Percentiles rank a stretch among this genome's conserved stretches.
Conservation (phyloP, 2,888 invertebrate species). For the Rhingia rostrata region DNA sequence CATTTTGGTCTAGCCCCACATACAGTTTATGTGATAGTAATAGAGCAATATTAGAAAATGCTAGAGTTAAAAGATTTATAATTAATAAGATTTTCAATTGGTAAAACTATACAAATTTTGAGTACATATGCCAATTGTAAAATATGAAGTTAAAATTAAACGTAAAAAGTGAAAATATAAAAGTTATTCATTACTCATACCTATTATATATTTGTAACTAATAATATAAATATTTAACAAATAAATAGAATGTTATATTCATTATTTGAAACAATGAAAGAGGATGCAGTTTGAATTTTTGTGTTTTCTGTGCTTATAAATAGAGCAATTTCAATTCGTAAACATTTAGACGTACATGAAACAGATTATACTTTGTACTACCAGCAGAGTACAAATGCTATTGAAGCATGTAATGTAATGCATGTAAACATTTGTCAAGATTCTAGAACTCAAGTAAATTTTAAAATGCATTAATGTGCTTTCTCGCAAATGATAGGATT, state of each 20-base stretch:
- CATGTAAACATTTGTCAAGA: too few relatives aligned
- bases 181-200: not conserved
- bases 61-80: not conserved
- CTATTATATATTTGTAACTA: not conserved
- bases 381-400: too few relatives aligned
- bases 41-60: slow-evolving; percentile 15
- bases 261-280: not conserved
- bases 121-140: slow-evolving; percentile 12
- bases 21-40: slow-evolving; percentile 7
- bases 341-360: too few relatives aligned
- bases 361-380: too few relatives aligned
- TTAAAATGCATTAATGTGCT: too few relatives aligned
- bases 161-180: not conserved
- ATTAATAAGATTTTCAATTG: not conserved
- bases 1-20: not conserved
- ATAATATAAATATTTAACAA: not conserved
- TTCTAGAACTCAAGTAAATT: too few relatives aligned
- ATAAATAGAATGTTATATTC: not conserved
- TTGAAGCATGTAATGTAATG: too few relatives aligned
- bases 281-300: not conserved
- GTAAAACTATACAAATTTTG: not conserved
- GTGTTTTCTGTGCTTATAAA: not conserved
- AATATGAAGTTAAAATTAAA: not conserved
- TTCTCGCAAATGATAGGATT: too few relatives aligned
- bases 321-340: too few relatives aligned